Evolutionary conservation across 1,140 invertebrate species (phyloP), one percentile per base, ranked within the genome.

Genomic region (Aphelinus atriplicis): DNA sequence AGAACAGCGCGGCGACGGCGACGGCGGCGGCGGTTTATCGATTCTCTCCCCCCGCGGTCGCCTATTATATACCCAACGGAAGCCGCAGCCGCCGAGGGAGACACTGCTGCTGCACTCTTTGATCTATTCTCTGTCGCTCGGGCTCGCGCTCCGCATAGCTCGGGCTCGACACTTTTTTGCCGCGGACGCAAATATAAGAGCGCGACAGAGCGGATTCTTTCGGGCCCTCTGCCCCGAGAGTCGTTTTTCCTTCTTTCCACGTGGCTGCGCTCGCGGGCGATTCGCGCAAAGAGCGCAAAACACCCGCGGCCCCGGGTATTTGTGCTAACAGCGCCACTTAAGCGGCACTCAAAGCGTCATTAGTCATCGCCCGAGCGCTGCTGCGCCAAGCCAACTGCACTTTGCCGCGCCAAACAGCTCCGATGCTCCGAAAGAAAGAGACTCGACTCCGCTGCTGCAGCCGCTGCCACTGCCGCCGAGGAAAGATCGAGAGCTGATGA

Each of bases 281-380:
- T 26, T 26, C 26, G 46, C 46, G 7, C 4, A 48, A 69, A 69
- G 47, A 47, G 7, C 10, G 61, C 65, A 26, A 26, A 26, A 26
- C 26, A 26, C 26, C 26, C 26, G 26, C 26, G 26, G 26, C 46
- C 42, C n/a, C 45, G 57, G 53, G 72, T 73, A 64, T 75, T 55
- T 66, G 67, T 50, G 62, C 60, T 71, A 76, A 76, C 68, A 76
- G 75, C 64, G 64, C 69, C 70, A 76, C 75, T 76, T 76, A 76
- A 71, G 55, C 74, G 68, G 53, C 68, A 76, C 68, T 76, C 68
- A 72, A 72, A 72, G 69, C 57, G 58, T 76, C 75, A 76, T 76
- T 76, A 76, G 69, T 76, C 75, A 76, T 76, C 69, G 75, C 64
- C 51, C 42, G 26, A 26, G 26, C 26, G 26, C 26, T 26, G 26